Base-by-base conservation (phyloP, 2,888 invertebrate genomes). In the Leptogaster cylindrica region DNA sequence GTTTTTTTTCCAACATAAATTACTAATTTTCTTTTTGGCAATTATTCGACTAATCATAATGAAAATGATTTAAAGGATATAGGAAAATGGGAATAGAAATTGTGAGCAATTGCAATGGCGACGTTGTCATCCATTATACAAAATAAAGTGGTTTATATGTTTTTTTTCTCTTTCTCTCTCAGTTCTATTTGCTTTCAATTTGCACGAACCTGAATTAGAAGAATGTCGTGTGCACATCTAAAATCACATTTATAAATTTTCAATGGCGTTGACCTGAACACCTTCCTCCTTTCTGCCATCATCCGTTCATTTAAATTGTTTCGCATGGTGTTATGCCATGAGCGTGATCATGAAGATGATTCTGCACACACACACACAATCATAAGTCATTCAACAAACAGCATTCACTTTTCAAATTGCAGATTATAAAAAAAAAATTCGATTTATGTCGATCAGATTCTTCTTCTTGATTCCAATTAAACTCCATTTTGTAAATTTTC, bases 231-330 rank as follows among this genome's bases (percentile, higher is more conserved):
- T 41, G 39, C 41, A 25, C 39, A 10, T 8, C 39, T 41, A 27
- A 16, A 61, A 61, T 28, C 58, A 41, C 14, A 41, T 25, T 41
- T 41, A 58, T 20, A 44, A n/a, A n/a, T 16, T 61, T 61, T 61
- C 31, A 44, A 61, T 61, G 61, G 61, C 61, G 61, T 61, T 61
- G 61, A 61, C 44, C 61, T 44, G 44, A 28, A 61, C 28, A 44
- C 44, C 61, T 41, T 61, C 41, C 27, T 61, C 28, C 20, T 61
- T 27, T 28, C 12, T 27, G 23, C 23, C 23, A 28, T 61, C n/a
- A 1, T 12, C 7, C 16, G 12, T 14, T 41, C 39, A 2, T 36
- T 36, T 12, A 23, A 12, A 36, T 55, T 23, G n/a, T 28, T 31
- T 52, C 33, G 8, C 33, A 23, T 52, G 10, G 14, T 16, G 23